Base-by-base conservation (phyloP, 64 coral and sea anemone species). In the Acropora tenuis region DNA sequence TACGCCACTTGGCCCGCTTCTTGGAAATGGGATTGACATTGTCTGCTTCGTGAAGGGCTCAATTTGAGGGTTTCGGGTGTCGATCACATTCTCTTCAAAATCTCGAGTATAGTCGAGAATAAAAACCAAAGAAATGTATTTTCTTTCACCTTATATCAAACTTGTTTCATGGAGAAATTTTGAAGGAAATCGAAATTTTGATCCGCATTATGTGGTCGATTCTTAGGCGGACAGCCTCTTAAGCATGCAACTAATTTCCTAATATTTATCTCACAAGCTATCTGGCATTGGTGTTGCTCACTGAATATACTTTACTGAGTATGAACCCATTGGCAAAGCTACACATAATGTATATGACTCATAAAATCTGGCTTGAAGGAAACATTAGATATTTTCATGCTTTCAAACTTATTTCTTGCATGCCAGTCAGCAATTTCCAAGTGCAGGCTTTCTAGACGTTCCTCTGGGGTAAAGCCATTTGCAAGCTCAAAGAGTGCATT, bases 371-470 rank as follows among this genome's bases (percentile, higher is more conserved):
- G 73, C 73, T 43, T 75, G 20, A 43, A 75, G 43, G 20, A 43
- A 75, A 75, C 73, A 44, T 43, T 74, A 75, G 1, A 43, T 43
- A 43, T 75, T 43, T 75, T 75, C 30, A 50, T 74, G 74, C 84
- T 17, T 53, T 87, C 9, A 89, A 67, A 57, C 63, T 89, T 89
- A 60, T 69, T 79, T 47, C 75, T 76, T 63, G 87, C 75, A 78
- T 89, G 87, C 87, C 87, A 89, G 43, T 78, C 87, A 78, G 74
- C 88, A 68, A 78, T 71, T 71, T 90, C 65, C 44, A 90, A 73
- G 55, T 90, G 77, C 5, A 81, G 12, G 11, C 88, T 77, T 57
- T 90, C 77, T 16, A 82, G 78, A 43, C 77, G 46, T 80, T 90
- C 63, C 77, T 90, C 65, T 41, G 88, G 43, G 30, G 88, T 61